These are phyloP conservation scores for Rhabdomys pumilio DNA, from an alignment of 2,797 vertebrate species.

Conservation along the genomic window DNA sequence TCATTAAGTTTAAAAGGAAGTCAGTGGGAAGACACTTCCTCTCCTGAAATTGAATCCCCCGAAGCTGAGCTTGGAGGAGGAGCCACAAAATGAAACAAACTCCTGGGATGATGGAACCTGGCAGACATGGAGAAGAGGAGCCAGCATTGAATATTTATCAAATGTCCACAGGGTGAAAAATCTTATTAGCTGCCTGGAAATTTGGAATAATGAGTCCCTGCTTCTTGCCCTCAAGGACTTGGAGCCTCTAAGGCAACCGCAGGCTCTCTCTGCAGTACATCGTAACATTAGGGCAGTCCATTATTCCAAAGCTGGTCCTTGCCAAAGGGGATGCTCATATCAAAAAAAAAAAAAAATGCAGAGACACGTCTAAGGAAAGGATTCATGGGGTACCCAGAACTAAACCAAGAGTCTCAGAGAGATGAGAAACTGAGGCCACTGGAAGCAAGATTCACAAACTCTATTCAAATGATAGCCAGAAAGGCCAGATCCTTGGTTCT, in stretches of 20 bases:
- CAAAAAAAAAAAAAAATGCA: not conserved
- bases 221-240: not conserved
- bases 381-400: no score
- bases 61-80: not conserved
- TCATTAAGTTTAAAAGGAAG: constrained; percentile 31
- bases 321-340: not conserved
- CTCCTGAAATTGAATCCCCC: fast-evolving
- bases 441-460: not conserved
- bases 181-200: constrained; percentile 20
- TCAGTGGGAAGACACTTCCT: constrained; percentile 8
- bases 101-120: constrained; percentile 2
- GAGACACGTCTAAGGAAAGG: not conserved
- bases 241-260: not conserved
- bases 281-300: not conserved
- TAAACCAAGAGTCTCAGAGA: not conserved
- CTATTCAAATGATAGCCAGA: not conserved
- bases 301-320: not conserved
- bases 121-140: not conserved
- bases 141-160: not conserved
- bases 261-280: not conserved
- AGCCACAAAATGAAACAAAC: not conserved
- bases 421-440: not conserved
- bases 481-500: not conserved
- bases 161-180: constrained; percentile 7
- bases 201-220: not conserved